Evolutionary conservation across 1,140 invertebrate species (phyloP), one percentile per base, ranked within the genome.

Genomic region (Drosophila busckii): DNA sequence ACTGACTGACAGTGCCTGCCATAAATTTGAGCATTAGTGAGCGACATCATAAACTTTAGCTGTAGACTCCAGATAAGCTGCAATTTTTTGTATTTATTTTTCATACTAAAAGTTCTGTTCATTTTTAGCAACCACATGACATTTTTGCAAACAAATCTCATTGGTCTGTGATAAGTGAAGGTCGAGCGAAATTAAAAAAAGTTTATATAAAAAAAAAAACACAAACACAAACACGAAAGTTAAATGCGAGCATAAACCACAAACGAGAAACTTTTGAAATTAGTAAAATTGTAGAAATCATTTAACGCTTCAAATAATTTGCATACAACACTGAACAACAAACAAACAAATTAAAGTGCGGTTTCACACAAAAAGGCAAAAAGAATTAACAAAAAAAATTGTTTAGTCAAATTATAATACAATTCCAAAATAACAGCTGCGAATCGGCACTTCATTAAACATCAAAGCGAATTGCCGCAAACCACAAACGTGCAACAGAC

Each of bases 121-220:
- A 23, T 55, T n/a, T 46, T 46, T 46, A 46, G 41, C 52, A 55
- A 54, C 65, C 54, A 62, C 53, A 70, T 58, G 38, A 76, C 70
- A 65, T 56, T 70, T 76, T 54, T 49, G 32, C 29, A 69, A 58
- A 54, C 38, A 59, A 70, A 48, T 69, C 76, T 67, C 67, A 80
- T 85, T 85, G 83, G 84, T 84, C 84, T 86, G 84, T 86, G 84
- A 86, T 86, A 86, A 82, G 67, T 78, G 84, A 76, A 71, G 61
- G 78, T 85, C 80, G 70, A 70, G 60, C 54, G 22, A 68, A 63
- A 68, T 45, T 61, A 31, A 56, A 46, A 63, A 20, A 34, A 49
- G 15, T 52, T 58, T 12, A 37, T 49, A 34, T 41, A 50, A 55
- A 23, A 37, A 40, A 49, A 44, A 32, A 31, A 37, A 34, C 38